These are phyloP conservation scores for Ophiothrix spiculata DNA, from an alignment of 35 echinoderm and acorn worm species.

Conservation along the genomic window DNA sequence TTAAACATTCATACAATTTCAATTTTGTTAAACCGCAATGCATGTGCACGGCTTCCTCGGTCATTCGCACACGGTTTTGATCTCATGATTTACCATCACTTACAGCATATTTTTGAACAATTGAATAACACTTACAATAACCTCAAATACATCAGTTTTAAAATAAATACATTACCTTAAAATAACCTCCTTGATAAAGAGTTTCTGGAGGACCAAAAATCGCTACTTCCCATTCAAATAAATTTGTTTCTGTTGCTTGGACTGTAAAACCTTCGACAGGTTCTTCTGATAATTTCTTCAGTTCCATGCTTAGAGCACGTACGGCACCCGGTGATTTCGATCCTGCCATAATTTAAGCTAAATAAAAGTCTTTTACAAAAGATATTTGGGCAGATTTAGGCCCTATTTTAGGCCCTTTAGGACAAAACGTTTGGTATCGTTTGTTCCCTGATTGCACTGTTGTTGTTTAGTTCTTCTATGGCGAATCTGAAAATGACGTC, in stretches of 20 bases:
- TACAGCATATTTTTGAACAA: too few relatives aligned
- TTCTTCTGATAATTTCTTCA: slow-evolving; percentile 94
- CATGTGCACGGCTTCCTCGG: too few relatives aligned
- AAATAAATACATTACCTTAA: slow-evolving; percentile 76
- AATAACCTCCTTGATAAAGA: slow-evolving; percentile 97
- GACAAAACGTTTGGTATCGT: background rate
- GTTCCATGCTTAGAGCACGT: slow-evolving; percentile 90
- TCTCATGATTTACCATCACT: too few relatives aligned
- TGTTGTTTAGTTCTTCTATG: slow-evolving; percentile 36
- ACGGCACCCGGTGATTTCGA: slow-evolving; percentile 79
- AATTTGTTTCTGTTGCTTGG: slow-evolving; percentile 73
- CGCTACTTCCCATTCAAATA: slow-evolving; percentile 98
- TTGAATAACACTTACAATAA: too few relatives aligned
- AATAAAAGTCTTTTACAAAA: background rate
- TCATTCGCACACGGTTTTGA: too few relatives aligned
- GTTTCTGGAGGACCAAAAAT: slow-evolving; percentile 99
- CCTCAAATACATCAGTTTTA: too few relatives aligned
- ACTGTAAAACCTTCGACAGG: slow-evolving; percentile 98
- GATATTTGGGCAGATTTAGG: slow-evolving; percentile 3
- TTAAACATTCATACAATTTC: too few relatives aligned
- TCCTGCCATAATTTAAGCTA: slow-evolving; percentile 53
- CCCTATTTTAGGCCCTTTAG: background rate
- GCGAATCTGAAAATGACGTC: slow-evolving; percentile 40
- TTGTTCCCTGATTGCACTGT: background rate
- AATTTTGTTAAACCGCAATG: too few relatives aligned